Base-by-base conservation (phyloP, 2,113 vertebrate species). In the Calypte anna region DNA sequence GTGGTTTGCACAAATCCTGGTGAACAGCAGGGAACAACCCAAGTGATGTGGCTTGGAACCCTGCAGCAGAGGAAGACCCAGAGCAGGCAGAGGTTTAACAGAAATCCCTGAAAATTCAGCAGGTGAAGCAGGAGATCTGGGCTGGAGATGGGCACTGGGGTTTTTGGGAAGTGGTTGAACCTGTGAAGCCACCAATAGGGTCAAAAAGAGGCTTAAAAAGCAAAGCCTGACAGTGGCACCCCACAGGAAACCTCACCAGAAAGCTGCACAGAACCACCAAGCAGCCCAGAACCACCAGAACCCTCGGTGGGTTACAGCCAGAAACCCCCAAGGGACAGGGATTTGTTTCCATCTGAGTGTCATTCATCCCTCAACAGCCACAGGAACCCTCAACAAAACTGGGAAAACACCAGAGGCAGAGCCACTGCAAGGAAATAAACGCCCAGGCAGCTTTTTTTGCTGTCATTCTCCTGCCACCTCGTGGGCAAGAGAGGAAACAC, bases 381-480 rank as follows among this genome's bases (percentile, higher is more conserved):
- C n/a, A n/a, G n/a, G n/a, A n/a, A n/a, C 36, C 51, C 33, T 58
- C 20, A 10, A 88, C 20, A 43, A 24, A 43, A 24, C n/a, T 0
- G 5, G 36, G 27, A 14, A 10, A 69, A n/a, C n/a, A n/a, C n/a
- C n/a, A n/a, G n/a, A n/a, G 36, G 57, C 31, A 40, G 59, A 84
- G 25, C 31, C 21, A 21, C 14, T 5, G 4, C 1, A 2, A 54
- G 22, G 33, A 23, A 66, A 31, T 13, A 38, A 74, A 44, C 0
- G 14, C 40, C 75, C 25, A 21, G 12, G 6, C 55, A 46, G 24
- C 5, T 23, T 19, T 24, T 9, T 9, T 46, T 50, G 30, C 12
- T 31, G 62, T 58, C 55, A 5, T 76, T 54, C n/a, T 51, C 12
- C 91, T 95, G 94, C 91, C 95, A 95, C 90, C 95, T 90, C 11